Percentiles rank a stretch among this genome's conserved stretches.
These are phyloP conservation scores for Bugulina stolonifera DNA, from an alignment of 2,888 invertebrate genomes.

Conservation along the genomic window DNA sequence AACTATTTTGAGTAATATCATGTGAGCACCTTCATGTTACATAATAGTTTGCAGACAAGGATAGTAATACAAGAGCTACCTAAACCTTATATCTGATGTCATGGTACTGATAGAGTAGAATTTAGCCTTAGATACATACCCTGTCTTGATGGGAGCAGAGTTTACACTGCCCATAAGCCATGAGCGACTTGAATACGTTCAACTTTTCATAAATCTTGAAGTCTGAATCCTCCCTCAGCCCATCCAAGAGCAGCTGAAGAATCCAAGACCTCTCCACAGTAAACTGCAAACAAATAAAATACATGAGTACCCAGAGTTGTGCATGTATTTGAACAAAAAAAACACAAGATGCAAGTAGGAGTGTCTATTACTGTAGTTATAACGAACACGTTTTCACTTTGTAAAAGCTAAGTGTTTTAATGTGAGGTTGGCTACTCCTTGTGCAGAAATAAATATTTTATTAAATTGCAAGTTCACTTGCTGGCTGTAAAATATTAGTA, in stretches of 20 bases:
- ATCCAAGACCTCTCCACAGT: constrained; percentile 71
- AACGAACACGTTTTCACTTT: too few relatives aligned
- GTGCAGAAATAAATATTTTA: too few relatives aligned
- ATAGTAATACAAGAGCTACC: neutral
- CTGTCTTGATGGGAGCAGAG: neutral
- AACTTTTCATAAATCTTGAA: constrained; percentile 67
- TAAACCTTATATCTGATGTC: neutral
- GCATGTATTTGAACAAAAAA: neutral
- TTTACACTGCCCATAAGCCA: constrained; percentile 54
- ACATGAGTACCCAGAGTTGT: neutral
- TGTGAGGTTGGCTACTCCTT: too few relatives aligned
- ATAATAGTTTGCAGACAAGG: too few relatives aligned
- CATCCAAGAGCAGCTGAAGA: constrained; percentile 68
- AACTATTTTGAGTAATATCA: too few relatives aligned
- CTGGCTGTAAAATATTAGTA: too few relatives aligned
- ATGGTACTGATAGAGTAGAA: neutral
- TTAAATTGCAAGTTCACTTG: too few relatives aligned
- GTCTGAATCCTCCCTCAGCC: constrained; percentile 70
- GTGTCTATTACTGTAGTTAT: too few relatives aligned
- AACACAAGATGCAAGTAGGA: neutral
- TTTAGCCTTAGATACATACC: neutral
- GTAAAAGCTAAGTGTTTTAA: too few relatives aligned
- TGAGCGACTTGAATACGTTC: constrained; percentile 70
- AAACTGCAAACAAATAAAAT: constrained; percentile 36
- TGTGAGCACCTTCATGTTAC: too few relatives aligned